Percentiles rank a stretch among this genome's conserved stretches.
These are phyloP conservation scores for Hirtodrosophila duncani DNA, from an alignment of 2,888 invertebrate genomes.

Conservation along the genomic window DNA sequence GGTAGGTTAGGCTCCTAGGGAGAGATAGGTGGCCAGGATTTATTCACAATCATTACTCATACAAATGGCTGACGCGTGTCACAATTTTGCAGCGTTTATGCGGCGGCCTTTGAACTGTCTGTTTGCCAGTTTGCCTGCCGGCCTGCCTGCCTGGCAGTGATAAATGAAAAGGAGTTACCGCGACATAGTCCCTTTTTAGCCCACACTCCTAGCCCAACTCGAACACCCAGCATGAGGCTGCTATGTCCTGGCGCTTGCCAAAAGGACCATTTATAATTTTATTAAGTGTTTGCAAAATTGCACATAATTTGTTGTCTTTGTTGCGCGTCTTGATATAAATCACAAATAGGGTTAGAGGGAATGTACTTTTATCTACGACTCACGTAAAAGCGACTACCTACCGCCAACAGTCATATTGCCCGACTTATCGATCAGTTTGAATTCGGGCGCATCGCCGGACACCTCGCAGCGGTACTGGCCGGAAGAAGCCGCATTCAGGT, in stretches of 20 bases:
- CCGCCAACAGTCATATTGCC: slow-evolving; percentile 82
- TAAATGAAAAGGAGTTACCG: slow-evolving; percentile 66
- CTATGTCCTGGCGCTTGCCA: slow-evolving; percentile 33
- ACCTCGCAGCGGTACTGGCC: slow-evolving; percentile 83
- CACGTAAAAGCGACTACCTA: too few species aligned
- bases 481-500: slow-evolving; percentile 74
- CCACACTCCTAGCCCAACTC: slow-evolving; percentile 6
- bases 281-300: slow-evolving; percentile 74
- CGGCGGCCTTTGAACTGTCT: slow-evolving; percentile 61
- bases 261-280: slow-evolving; percentile 74
- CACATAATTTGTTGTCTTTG: slow-evolving; percentile 72
- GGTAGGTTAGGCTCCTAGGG: slow-evolving; percentile 2
- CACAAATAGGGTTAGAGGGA: slow-evolving; percentile 25
- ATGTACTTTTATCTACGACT: too few species aligned
- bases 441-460: slow-evolving; percentile 82
- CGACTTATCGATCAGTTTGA: slow-evolving; percentile 80
- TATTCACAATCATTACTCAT: slow-evolving; percentile 74
- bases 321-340: slow-evolving; percentile 49
- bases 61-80: slow-evolving; percentile 75
- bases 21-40: slow-evolving; percentile 43
- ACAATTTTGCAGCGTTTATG: slow-evolving; percentile 70
- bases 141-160: slow-evolving; percentile 46
- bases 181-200: neutral
- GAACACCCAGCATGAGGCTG: neutral
- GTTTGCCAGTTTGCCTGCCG: slow-evolving; percentile 23